Percentiles rank a stretch among this genome's conserved stretches.
phyloP scores from a whole-genome alignment of 2,888 invertebrate species.

The Pyrgus malvae region DNA sequence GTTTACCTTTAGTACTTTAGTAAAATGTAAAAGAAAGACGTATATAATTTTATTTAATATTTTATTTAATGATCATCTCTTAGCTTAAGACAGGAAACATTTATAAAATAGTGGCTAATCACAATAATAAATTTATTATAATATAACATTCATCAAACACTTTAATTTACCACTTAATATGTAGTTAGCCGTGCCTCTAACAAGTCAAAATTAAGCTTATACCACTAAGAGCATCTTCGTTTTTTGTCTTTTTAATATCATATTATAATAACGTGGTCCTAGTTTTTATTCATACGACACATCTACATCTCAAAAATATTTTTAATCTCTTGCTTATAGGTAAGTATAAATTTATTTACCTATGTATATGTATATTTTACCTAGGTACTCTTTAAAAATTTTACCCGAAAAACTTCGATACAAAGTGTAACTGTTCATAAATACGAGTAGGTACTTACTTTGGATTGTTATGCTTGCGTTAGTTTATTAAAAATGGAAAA shows the following conservation, averaged over 20 bases:
- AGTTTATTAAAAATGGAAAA: no score
- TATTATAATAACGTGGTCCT: not conserved
- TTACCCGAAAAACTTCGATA: no score
- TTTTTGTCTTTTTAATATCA: no score
- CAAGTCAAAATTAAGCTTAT: slow-evolving; percentile 13
- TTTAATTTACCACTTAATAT: slow-evolving; percentile 13
- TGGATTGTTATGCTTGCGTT: no score
- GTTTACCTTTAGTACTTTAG: no score
- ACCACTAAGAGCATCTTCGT: slow-evolving; percentile 4
- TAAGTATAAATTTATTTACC: no score
- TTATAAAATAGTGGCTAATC: slow-evolving; percentile 76
- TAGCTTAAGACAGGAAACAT: slow-evolving; percentile 76
- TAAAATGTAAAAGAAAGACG: no score
- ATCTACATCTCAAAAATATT: not conserved
- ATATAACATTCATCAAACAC: slow-evolving; percentile 70
- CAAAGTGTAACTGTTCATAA: no score
- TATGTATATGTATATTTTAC: no score
- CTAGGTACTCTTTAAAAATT: no score
- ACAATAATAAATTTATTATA: slow-evolving; percentile 74
- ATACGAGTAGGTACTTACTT: no score
- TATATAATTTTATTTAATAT: slow-evolving; percentile 66
- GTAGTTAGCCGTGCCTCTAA: slow-evolving; percentile 13
- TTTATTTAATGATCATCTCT: slow-evolving; percentile 74
- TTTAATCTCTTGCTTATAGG: not conserved
- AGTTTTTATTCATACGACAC: not conserved